Percentiles rank a stretch among this genome's conserved stretches.
Evolutionary conservation across 2,888 invertebrate species (phyloP).

Genomic region (Anagyrus pseudococci): DNA sequence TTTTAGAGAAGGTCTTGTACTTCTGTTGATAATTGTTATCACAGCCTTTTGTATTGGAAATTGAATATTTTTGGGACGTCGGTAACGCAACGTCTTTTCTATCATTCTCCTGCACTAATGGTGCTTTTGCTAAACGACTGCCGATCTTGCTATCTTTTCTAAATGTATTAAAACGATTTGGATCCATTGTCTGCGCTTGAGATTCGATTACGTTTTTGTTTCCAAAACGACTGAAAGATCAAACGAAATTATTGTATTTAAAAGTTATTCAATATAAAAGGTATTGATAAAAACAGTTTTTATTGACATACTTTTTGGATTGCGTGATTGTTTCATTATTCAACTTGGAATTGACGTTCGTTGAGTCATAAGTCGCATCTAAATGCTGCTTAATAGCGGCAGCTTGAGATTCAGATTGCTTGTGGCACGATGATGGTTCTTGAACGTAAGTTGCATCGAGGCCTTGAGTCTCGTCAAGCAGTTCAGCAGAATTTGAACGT

Average conservation of each 20-base stretch:
- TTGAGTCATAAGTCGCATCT: conserved; percentile 30
- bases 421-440: conserved; percentile 7
- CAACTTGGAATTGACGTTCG: conserved; percentile 23
- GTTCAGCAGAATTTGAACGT: conserved; percentile 7
- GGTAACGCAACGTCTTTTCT: not conserved
- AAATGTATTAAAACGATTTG: conserved; percentile 50
- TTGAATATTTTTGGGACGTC: not conserved
- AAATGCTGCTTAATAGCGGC: conserved; percentile 20
- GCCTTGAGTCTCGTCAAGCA: conserved; percentile 7
- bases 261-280: not conserved
- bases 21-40: conserved; percentile 38
- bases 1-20: conserved; percentile 51
- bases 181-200: conserved; percentile 7
- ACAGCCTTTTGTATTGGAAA: conserved; percentile 14
- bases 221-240: conserved; percentile 16
- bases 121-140: conserved; percentile 17
- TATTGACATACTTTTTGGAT: conserved; percentile 16
- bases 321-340: conserved; percentile 7
- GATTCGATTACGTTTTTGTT: conserved; percentile 34
- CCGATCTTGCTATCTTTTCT: conserved; percentile 42
- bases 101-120: not conserved
- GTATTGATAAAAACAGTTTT: not conserved
- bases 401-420: conserved; percentile 20
- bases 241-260: not conserved
- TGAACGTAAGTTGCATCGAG: conserved; percentile 34